These are phyloP conservation scores for Paratilapia polleni DNA, from an alignment of 2,113 vertebrate species.

Conservation along the genomic window DNA sequence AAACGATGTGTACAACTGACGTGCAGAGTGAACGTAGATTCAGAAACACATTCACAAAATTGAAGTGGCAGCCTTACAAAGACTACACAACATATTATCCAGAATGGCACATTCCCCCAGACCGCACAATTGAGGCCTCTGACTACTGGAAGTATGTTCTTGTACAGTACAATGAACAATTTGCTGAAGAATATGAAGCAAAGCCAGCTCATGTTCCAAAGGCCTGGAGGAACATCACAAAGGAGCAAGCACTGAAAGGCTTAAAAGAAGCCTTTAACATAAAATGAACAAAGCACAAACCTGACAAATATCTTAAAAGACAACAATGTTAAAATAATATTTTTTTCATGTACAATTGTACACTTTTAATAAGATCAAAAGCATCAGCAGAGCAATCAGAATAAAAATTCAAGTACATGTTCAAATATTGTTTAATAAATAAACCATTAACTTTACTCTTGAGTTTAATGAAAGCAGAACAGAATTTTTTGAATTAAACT, in stretches of 20 bases:
- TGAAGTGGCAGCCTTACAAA: conserved; percentile 26
- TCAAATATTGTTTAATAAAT: no score
- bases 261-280: conserved; percentile 50
- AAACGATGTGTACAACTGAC: conserved; percentile 54
- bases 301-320: not conserved
- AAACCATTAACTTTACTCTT: no score
- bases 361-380: no score
- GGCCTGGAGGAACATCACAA: conserved; percentile 51
- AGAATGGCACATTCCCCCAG: conserved; percentile 76
- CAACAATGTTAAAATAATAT: not conserved
- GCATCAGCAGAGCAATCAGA: no score
- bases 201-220: conserved; percentile 60
- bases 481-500: no score
- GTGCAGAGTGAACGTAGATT: not conserved
- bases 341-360: no score
- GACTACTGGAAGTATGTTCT: conserved; percentile 76
- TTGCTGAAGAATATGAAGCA: conserved; percentile 21
- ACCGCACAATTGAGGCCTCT: conserved; percentile 57
- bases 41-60: accelerated
- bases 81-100: conserved; percentile 55
- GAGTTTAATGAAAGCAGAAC: no score
- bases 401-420: no score
- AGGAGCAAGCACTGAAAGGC: conserved; percentile 43
- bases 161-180: conserved; percentile 53
- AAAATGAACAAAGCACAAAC: not conserved